phyloP scores from a whole-genome alignment of 2,888 invertebrate genomes.

The Argyresthia albistria region DNA sequence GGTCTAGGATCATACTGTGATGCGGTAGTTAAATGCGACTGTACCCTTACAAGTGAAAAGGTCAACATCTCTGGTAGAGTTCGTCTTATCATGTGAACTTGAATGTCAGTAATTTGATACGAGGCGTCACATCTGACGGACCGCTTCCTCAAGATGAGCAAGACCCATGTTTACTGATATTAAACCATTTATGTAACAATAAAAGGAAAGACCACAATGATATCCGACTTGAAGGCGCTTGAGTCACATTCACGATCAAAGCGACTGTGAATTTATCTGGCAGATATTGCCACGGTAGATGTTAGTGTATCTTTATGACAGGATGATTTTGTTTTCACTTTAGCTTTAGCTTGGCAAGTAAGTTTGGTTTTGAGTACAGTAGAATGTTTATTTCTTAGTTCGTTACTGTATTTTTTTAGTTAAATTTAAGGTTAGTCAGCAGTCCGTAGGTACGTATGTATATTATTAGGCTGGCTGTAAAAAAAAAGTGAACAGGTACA shows the following conservation, averaged over 20 bases:
- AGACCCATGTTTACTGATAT: constrained; percentile 36
- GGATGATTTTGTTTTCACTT: too few relatives aligned
- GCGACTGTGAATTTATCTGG: neutral
- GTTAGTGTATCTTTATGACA: too few relatives aligned
- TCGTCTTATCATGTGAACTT: constrained; percentile 52
- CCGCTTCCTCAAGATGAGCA: constrained; percentile 45
- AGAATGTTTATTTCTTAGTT: neutral
- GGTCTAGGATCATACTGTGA: too few relatives aligned
- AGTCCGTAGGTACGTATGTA: too few relatives aligned
- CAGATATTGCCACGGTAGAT: neutral
- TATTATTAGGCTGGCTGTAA: too few relatives aligned
- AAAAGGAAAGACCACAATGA: neutral
- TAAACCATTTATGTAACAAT: constrained; percentile 46
- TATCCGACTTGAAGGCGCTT: too few relatives aligned
- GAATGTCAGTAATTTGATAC: constrained; percentile 65
- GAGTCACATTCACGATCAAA: too few relatives aligned
- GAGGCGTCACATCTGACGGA: constrained; percentile 49
- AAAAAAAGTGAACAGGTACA: too few relatives aligned
- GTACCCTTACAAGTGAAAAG: neutral
- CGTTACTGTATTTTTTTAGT: neutral
- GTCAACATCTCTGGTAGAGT: neutral
- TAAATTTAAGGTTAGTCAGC: neutral
- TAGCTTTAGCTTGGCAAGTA: too few relatives aligned
- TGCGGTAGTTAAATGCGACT: neutral
- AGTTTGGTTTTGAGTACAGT: neutral